A percentile compares a stretch with the other conserved stretches of the same genome.
Conservation (phyloP, 2,797 vertebrate genomes). For the Epinephelus coioides region DNA sequence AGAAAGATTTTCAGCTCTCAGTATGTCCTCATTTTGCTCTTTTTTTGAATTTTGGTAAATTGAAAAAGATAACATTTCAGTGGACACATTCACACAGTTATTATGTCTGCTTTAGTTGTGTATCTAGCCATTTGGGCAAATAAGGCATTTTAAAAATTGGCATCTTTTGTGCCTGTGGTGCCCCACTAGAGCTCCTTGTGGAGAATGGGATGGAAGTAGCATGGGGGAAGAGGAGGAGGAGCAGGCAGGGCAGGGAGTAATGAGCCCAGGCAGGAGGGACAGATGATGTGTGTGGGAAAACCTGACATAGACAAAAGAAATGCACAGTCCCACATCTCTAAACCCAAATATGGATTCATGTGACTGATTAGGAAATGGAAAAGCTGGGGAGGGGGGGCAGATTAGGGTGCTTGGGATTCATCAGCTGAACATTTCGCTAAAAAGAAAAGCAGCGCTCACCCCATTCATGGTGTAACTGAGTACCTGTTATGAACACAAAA, state of each 20-base stretch:
- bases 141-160: constrained; percentile 25
- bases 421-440: constrained; percentile 20
- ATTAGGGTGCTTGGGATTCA: constrained; percentile 1
- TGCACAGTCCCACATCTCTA: constrained; percentile 34
- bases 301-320: constrained; percentile 50
- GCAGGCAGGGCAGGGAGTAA: constrained; percentile 57
- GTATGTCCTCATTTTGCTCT: constrained; percentile 25
- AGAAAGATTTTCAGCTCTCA: constrained; percentile 30
- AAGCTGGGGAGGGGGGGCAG: neutral
- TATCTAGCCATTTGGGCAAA: constrained; percentile 33
- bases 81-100: constrained; percentile 3
- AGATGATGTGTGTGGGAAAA: constrained; percentile 62
- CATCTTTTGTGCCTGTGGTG: constrained; percentile 22
- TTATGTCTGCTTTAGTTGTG: constrained; percentile 28
- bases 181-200: constrained; percentile 22
- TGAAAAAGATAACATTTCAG: constrained; percentile 32
- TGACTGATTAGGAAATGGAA: constrained; percentile 37
- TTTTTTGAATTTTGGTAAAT: constrained; percentile 20
- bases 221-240: constrained; percentile 47
- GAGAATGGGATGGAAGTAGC: constrained; percentile 48
- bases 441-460: constrained; percentile 28
- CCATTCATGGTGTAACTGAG: constrained; percentile 12
- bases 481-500: constrained; percentile 46
- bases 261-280: constrained; percentile 59
- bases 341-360: constrained; percentile 48